Base-by-base conservation (phyloP, 2,888 invertebrate genomes). In the Cosmorhoe ocellata region DNA sequence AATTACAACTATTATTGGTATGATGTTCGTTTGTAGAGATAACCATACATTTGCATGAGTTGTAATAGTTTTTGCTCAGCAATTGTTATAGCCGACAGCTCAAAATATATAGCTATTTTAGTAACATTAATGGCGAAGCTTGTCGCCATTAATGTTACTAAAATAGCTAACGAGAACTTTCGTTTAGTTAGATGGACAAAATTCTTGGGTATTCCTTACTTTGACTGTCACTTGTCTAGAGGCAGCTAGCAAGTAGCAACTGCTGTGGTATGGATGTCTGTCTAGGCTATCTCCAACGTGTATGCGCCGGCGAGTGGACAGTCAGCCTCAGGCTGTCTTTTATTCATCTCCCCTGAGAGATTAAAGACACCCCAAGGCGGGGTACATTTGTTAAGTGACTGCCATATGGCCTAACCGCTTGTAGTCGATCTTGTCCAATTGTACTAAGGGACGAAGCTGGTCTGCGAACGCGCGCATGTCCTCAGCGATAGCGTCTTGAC, bases 381-480 rank as follows among this genome's bases (percentile, higher is more conserved):
- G 53, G 56, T 70, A 76, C 70, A 77, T 69, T 54, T 74, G 72
- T 71, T 88, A 88, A 51, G 85, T 75, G 46, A 72, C 81, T 0
- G 83, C 66, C 84, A 90, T 86, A 58, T 88, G 89, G 0, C 89
- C 90, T 4, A 95, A 85, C 54, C 96, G 89, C 74, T 96, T 96
- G 77, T 96, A 97, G 87, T 98, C 98, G 42, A 98, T 95, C 86
- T 98, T 98, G 74, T 98, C 98, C 5, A 98, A 91, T 63, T 96
- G 95, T 2, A 98, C 98, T 6, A 98, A 90, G 0, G 99, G 98
- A 69, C 96, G 94, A 1, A 99, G 90, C 74, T 98, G 98, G 75
- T 99, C 98, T 0, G 98, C 97, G 86, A 99, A 98, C 22, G 95
- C 93, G 55, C 96, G 93, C 96, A 99, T 98, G 74, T 99, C 98